Base-by-base conservation (phyloP, 2,888 invertebrate genomes). In the Digitonthophagus gazella region DNA sequence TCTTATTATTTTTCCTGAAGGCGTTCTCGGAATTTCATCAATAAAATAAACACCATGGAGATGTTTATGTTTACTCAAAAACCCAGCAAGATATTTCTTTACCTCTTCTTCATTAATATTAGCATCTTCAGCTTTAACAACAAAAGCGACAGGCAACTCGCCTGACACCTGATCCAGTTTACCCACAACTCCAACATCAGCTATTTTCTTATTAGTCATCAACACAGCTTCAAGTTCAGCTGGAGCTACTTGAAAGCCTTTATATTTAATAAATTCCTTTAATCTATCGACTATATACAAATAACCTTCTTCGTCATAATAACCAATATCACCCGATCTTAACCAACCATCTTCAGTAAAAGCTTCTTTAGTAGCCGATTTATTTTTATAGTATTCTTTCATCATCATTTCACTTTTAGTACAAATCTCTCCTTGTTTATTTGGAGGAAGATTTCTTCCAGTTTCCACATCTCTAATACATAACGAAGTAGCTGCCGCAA, bases 221-320 rank as follows among this genome's bases (percentile, higher is more conserved):
- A 96, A 81, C 64, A 96, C 77, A 15, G 89, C 90, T 82, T 96
- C 96, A 56, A 96, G 82, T 83, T 96, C 96, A 0, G 95, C 95
- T 1, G 96, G 96, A 0, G 95, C 57, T 8, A 93, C 68, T 87
- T 93, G 91, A 77, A 89, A 92, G 57, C 91, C 95, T 81, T 96
- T 95, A 78, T 93, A 95, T 81, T 96, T 96, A 77, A 96, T 96
- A 18, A 96, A 87, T 79, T 96, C 95, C 80, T 96, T 96, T 15
- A 95, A 83, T 71, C 96, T 85, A 80, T 95, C 96, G 0, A 95
- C 91, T 72, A 96, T 89, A 77, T 87, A 95, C 81, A 94, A 91
- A 80, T 86, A 90, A 0, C 89, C 90, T 15, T 94, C 89, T 0
- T 87, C 81, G 78, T 95, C 93, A 75, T 90, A 93, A 80, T 92